Evolutionary conservation across 1,140 invertebrate genomes (phyloP), one percentile per base, ranked within the genome.

Genomic region (Gryllus bimaculatus): DNA sequence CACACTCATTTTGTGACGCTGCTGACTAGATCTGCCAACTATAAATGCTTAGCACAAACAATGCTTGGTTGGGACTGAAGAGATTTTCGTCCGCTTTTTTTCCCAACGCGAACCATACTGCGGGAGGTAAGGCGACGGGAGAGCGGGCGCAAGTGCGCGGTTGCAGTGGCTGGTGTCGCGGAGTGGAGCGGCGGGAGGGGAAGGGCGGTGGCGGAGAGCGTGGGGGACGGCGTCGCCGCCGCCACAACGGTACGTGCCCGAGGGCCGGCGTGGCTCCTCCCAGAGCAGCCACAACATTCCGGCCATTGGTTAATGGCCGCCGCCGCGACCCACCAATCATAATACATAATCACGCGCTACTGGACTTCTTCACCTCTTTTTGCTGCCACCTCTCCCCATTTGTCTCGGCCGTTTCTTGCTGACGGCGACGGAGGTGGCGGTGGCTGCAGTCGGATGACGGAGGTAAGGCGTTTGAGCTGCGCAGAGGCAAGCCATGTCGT

Each of bases 271-370:
- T 13, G 54, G 54, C 54, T 66, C 54, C 54, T 66, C 54, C 54
- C 54, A 66, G 54, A 10, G 54, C 18, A 1, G 18, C 54, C 54
- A 7, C 54, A 13, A 66, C 54, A 66, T 66, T 66, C 54, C 10
- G 18, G 54, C 54, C 54, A 66, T 66, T 66, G 54, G 54, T 66
- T 66, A 66, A 66, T 66, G 54, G 54, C 18, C 54, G 54, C 10
- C 54, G 54, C 54, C 54, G 54, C 54, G 54, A 66, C 54, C 54
- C 54, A 66, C 54, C 54, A 66, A 66, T 66, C 54, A 66, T 66
- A 66, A 66, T 66, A 66, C 54, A 66, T 66, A 66, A 66, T 66
- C 54, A 66, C 10, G 54, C 54, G 54, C 54, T 66, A 66, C 54
- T 7, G 54, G 54, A 66, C 54, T 66, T 66, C 54, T 66, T 7